Evolutionary conservation across 2,113 vertebrate species (phyloP).

Genomic region (Amblyornis subalaris): DNA sequence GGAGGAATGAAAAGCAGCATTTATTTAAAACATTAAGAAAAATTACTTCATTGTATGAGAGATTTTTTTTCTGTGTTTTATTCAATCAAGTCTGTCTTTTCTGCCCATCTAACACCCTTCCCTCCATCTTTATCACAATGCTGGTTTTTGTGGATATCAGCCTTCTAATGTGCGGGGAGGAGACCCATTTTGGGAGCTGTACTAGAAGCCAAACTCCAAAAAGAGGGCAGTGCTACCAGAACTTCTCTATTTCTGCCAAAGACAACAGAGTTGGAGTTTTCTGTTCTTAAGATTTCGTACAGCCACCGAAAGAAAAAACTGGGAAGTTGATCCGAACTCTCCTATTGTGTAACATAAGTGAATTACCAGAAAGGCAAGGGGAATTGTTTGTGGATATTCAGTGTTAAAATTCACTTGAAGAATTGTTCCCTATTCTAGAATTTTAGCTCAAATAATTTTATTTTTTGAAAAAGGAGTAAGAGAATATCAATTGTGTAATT

Average conservation of each 20-base stretch:
- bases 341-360: background rate
- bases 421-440: background rate
- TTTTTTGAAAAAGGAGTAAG: background rate
- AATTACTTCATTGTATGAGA: slow-evolving; percentile 19
- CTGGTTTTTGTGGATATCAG: background rate
- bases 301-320: background rate
- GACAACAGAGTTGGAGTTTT: background rate
- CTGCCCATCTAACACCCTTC: background rate
- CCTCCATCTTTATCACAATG: background rate
- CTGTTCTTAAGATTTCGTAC: background rate
- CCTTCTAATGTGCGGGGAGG: background rate
- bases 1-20: slow-evolving; percentile 59
- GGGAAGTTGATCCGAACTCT: background rate
- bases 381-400: background rate
- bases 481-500: background rate
- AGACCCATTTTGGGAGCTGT: background rate
- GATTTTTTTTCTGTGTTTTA: slow-evolving; percentile 4
- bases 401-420: background rate
- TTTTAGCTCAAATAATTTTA: background rate
- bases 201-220: background rate
- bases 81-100: slow-evolving; percentile 20
- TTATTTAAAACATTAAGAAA: slow-evolving; percentile 66
- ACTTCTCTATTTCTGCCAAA: background rate
- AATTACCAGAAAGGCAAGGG: background rate
- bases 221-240: background rate